These are phyloP conservation scores for Bothrops jararaca DNA, from an alignment of 2,113 vertebrate genomes.

Conservation along the genomic window DNA sequence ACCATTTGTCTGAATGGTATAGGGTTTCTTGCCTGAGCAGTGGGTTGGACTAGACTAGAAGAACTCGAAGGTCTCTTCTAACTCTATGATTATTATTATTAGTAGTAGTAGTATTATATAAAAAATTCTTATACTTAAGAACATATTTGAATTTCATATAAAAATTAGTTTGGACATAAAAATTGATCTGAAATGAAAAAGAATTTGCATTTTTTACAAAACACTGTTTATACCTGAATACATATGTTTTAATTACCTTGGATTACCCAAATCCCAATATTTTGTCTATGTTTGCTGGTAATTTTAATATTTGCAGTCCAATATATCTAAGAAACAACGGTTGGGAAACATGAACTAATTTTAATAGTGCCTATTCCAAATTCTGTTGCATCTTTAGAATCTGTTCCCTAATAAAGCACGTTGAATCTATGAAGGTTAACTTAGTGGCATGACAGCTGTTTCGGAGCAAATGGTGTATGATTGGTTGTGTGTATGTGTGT, in stretches of 20 bases:
- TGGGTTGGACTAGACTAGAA: too few relatives aligned
- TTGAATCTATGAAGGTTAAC: not conserved
- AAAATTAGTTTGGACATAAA: not conserved
- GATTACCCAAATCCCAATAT: not conserved
- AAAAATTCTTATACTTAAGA: not conserved
- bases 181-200: not conserved
- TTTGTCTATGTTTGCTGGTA: not conserved
- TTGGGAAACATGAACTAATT: not conserved
- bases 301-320: not conserved
- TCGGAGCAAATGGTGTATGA: not conserved
- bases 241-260: not conserved
- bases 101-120: not conserved
- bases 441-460: not conserved
- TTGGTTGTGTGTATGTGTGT: not conserved
- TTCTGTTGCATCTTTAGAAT: not conserved
- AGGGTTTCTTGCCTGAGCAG: too few relatives aligned
- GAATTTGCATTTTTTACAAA: not conserved
- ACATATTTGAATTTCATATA: not conserved
- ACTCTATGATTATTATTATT: too few relatives aligned
- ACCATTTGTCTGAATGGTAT: too few relatives aligned
- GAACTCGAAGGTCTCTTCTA: too few relatives aligned
- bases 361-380: too few relatives aligned
- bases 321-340: not conserved
- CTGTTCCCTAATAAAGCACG: not conserved
- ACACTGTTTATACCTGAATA: not conserved